These are phyloP conservation scores for Leptoclinus maculatus DNA, from an alignment of 2,797 vertebrate species.

Conservation along the genomic window DNA sequence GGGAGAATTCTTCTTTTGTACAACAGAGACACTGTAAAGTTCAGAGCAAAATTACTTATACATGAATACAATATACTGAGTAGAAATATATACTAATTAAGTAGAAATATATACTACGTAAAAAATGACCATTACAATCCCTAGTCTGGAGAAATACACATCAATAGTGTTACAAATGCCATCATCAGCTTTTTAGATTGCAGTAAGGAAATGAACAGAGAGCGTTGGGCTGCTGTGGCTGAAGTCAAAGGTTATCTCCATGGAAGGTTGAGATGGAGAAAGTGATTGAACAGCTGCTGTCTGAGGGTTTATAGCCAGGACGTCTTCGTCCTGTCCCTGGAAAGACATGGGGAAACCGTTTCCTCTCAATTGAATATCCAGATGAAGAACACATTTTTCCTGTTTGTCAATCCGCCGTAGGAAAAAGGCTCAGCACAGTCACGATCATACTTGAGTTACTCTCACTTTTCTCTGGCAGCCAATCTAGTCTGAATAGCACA, in stretches of 20 bases:
- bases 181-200: conserved; percentile 10
- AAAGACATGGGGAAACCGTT: conserved; percentile 13
- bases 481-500: background rate
- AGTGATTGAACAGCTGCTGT: conserved; percentile 39
- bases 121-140: background rate
- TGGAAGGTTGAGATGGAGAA: conserved; percentile 14
- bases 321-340: background rate
- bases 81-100: no score
- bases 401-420: conserved; percentile 2
- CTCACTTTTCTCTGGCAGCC: conserved; percentile 6
- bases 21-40: no score
- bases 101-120: no score
- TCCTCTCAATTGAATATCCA: conserved; percentile 22
- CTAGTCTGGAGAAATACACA: background rate
- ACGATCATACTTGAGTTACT: background rate
- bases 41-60: no score
- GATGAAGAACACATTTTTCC: background rate
- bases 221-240: background rate
- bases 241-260: conserved; percentile 42
- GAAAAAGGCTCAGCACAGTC: background rate
- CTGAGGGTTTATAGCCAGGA: conserved; percentile 1
- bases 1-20: no score
- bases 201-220: background rate
- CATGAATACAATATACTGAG: no score
- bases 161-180: conserved; percentile 10